These are phyloP conservation scores for Dyspetes luteomarginatus DNA, from an alignment of 2,888 invertebrate genomes.

Conservation along the genomic window DNA sequence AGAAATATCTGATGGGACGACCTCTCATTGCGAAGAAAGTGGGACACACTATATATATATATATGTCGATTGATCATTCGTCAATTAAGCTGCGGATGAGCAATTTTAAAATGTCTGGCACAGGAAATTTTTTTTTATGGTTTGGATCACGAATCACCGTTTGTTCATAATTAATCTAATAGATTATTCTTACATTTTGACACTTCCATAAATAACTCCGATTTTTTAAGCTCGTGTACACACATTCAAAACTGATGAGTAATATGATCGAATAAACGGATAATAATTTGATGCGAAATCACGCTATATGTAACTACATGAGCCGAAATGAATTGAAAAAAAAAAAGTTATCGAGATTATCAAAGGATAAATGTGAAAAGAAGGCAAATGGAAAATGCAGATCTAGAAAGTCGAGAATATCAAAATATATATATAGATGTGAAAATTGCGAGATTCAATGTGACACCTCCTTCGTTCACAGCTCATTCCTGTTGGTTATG, in stretches of 20 bases:
- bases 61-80: slow-evolving; percentile 1
- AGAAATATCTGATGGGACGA: neutral
- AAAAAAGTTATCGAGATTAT: no score
- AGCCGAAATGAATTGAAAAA: no score
- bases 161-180: neutral
- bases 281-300: no score
- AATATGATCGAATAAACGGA: no score
- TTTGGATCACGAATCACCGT: neutral
- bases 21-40: slow-evolving; percentile 2
- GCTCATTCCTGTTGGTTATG: slow-evolving; percentile 31
- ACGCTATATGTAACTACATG: no score
- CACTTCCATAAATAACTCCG: no score
- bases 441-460: neutral
- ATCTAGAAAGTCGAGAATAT: no score
- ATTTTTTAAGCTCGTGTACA: no score
- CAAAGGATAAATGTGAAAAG: no score
- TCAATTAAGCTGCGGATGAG: slow-evolving; percentile 5
- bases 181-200: neutral
- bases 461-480: neutral
- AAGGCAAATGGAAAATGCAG: no score
- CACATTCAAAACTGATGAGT: no score
- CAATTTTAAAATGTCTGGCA: neutral
- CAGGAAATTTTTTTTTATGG: neutral
- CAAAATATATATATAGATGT: neutral
- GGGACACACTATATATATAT: neutral